These are phyloP conservation scores for Stenichneumon culpator DNA, from an alignment of 2,888 invertebrate genomes.

Conservation along the genomic window DNA sequence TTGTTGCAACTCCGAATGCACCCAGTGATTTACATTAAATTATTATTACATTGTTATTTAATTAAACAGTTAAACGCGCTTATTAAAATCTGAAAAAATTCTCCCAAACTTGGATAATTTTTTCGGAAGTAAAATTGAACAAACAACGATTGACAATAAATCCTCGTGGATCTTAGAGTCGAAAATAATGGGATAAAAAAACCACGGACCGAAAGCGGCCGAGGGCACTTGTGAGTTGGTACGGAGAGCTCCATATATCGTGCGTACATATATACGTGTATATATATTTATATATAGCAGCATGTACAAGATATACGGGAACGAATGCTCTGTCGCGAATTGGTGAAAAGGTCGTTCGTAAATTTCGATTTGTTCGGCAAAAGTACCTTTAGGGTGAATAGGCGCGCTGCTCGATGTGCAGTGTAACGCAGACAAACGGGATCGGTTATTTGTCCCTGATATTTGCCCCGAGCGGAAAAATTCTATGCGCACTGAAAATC, in stretches of 20 bases:
- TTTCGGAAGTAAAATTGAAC: too few relatives aligned
- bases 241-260: neutral
- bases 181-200: neutral
- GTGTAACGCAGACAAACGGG: constrained; percentile 18
- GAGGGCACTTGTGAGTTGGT: neutral
- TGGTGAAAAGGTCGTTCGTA: constrained; percentile 16
- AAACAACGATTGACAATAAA: too few relatives aligned
- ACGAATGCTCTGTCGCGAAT: constrained; percentile 14
- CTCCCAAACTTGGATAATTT: too few relatives aligned
- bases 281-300: too few relatives aligned
- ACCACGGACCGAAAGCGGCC: too few relatives aligned
- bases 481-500: constrained; percentile 38
- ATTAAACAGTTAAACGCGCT: neutral
- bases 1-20: neutral
- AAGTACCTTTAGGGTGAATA: constrained; percentile 2
- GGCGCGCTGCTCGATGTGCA: neutral
- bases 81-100: too few relatives aligned
- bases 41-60: neutral
- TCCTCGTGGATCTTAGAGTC: too few relatives aligned
- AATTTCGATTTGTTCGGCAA: constrained; percentile 31
- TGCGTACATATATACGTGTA: neutral
- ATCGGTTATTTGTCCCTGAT: constrained; percentile 46
- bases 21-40: neutral
- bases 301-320: neutral
- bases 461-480: constrained; percentile 43